phyloP scores from a whole-genome alignment of 2,888 invertebrate genomes.

The Schizaphis graminum region DNA sequence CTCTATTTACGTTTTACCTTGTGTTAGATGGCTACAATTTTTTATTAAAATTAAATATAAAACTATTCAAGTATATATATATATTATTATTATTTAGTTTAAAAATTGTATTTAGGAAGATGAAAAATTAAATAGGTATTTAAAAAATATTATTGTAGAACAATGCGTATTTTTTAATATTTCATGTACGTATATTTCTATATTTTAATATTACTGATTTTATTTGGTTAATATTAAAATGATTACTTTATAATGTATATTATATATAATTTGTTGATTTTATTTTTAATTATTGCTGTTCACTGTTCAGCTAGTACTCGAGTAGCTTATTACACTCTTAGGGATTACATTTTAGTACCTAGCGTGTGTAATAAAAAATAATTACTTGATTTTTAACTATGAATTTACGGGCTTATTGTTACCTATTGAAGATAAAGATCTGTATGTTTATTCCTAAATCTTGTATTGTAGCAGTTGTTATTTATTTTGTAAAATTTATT shows the following conservation, averaged over 20 bases:
- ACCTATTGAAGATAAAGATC: background rate
- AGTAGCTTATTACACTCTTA: background rate
- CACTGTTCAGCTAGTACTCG: background rate
- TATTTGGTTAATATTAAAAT: background rate
- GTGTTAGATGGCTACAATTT: background rate
- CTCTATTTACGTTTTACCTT: background rate
- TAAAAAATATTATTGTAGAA: background rate
- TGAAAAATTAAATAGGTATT: background rate
- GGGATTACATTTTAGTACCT: constrained; percentile 14
- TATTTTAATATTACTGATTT: background rate
- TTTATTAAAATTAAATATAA: background rate
- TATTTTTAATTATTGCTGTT: background rate
- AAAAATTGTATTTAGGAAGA: background rate
- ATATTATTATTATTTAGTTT: no score
- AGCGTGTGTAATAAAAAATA: background rate
- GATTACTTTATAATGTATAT: background rate
- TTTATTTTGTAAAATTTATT: background rate
- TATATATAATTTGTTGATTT: background rate
- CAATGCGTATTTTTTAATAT: background rate
- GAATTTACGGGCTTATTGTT: background rate
- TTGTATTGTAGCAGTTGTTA: background rate
- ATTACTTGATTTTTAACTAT: constrained; percentile 30
- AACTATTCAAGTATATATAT: background rate
- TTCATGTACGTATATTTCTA: background rate
- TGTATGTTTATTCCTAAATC: background rate